Conservation (phyloP, 2,797 vertebrate species). For the Gobionotothen gibberifrons region DNA sequence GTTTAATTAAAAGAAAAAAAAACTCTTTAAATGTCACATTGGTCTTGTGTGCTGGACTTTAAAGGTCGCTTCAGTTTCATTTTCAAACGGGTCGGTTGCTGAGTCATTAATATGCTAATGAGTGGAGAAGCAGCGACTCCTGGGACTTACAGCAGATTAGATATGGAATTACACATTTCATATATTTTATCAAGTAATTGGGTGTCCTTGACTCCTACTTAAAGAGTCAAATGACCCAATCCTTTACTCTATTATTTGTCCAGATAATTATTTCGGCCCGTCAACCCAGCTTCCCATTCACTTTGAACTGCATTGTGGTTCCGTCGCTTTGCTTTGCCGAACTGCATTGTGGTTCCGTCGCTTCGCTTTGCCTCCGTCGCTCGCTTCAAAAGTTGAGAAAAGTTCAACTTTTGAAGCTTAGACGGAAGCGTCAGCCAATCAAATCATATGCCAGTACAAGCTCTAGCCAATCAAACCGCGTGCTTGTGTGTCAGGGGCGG, state of each 20-base stretch:
- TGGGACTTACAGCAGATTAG: slow-evolving; percentile 13
- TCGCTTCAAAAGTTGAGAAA: too few relatives aligned
- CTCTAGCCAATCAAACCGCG: too few relatives aligned
- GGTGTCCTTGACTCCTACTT: slow-evolving; percentile 3
- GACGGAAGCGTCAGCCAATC: too few relatives aligned
- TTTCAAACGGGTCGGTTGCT: slow-evolving; percentile 2
- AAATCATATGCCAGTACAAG: too few relatives aligned
- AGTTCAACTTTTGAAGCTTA: too few relatives aligned
- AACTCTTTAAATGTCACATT: slow-evolving; percentile 19
- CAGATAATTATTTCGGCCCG: neutral
- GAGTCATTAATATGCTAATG: slow-evolving; percentile 53
- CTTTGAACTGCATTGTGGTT: too few relatives aligned
- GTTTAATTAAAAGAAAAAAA: slow-evolving; percentile 14
- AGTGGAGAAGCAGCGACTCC: slow-evolving; percentile 9
- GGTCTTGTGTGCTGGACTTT: slow-evolving; percentile 21
- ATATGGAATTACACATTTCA: slow-evolving; percentile 13
- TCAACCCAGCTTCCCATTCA: too few relatives aligned
- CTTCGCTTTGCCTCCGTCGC: too few relatives aligned
- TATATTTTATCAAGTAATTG: slow-evolving; percentile 1
- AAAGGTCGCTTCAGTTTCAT: slow-evolving; percentile 20
- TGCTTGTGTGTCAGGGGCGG: too few relatives aligned
- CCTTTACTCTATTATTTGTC: neutral
- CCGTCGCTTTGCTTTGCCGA: too few relatives aligned
- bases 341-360: too few relatives aligned
- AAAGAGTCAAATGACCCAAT: neutral